These are phyloP conservation scores for Mesorhabditis spiculigera DNA, from an alignment of 2,888 invertebrate genomes.

Conservation along the genomic window DNA sequence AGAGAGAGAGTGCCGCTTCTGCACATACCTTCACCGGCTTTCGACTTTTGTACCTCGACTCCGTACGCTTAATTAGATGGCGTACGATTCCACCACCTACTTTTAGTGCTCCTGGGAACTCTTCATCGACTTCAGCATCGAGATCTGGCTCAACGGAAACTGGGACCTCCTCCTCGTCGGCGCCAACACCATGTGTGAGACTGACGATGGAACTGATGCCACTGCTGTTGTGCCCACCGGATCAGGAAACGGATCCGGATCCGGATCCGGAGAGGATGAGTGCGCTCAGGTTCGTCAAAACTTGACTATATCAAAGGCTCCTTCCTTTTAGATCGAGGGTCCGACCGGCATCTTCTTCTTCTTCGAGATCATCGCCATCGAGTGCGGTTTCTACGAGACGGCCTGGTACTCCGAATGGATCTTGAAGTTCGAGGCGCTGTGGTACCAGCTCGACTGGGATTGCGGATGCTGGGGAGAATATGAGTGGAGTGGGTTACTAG, in stretches of 20 bases:
- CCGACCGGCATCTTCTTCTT: background rate
- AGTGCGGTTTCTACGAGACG: background rate
- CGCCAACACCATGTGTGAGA: background rate
- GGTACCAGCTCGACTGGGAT: background rate
- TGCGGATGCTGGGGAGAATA: conserved; percentile 1
- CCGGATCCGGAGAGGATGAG: too few species aligned
- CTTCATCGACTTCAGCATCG: background rate
- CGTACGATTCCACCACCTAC: too few species aligned
- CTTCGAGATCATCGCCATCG: background rate
- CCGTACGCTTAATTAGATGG: too few species aligned
- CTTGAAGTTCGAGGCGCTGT: background rate
- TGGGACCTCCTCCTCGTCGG: background rate
- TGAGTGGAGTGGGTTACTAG: background rate
- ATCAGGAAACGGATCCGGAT: too few species aligned
- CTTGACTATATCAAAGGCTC: background rate
- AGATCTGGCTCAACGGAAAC: background rate
- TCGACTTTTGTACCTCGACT: too few species aligned
- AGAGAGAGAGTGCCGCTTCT: too few species aligned
- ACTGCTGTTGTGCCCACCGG: background rate
- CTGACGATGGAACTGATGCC: background rate
- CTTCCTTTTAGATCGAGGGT: background rate
- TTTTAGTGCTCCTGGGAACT: too few species aligned
- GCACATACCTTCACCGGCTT: too few species aligned
- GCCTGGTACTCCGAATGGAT: background rate
- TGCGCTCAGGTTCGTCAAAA: background rate